A percentile compares a stretch with the other conserved stretches of the same genome.
Conservation (phyloP, 2,797 vertebrate species). For the Falco berigora region DNA sequence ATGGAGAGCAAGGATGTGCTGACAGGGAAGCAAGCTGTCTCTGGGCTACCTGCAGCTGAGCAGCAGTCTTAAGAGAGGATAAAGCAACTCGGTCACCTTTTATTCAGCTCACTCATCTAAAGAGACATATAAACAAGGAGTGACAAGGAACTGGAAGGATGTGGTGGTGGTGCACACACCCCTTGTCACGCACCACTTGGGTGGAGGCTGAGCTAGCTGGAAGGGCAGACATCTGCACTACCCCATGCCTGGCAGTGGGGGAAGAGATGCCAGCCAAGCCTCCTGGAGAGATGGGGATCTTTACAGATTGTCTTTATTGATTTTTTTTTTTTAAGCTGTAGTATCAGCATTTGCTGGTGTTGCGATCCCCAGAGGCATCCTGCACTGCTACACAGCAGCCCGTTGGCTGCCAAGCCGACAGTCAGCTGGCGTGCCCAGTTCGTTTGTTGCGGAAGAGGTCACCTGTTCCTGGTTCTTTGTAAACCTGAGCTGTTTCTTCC, state of each 20-base stretch:
- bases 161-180: rapidly evolving
- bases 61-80: constrained; percentile 39
- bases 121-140: constrained; percentile 70
- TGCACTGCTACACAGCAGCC: constrained; percentile 65
- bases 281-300: neutral
- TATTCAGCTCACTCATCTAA: constrained; percentile 67
- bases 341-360: constrained; percentile 74
- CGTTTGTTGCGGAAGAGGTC: constrained; percentile 65
- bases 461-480: constrained; percentile 70
- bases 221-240: neutral
- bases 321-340: constrained; percentile 49
- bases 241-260: neutral
- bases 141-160: constrained; percentile 43
- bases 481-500: constrained; percentile 78
- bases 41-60: constrained; percentile 23
- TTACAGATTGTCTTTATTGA: neutral
- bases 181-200: rapidly evolving
- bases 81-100: constrained; percentile 62
- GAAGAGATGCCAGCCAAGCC: constrained; percentile 37
- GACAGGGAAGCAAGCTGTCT: neutral
- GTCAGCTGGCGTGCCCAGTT: neutral
- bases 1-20: neutral
- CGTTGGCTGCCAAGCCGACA: neutral
- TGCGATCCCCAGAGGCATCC: constrained; percentile 53
- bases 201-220: neutral